Conservation (phyloP, 2,113 vertebrate genomes). For the Nanorana parkeri region DNA sequence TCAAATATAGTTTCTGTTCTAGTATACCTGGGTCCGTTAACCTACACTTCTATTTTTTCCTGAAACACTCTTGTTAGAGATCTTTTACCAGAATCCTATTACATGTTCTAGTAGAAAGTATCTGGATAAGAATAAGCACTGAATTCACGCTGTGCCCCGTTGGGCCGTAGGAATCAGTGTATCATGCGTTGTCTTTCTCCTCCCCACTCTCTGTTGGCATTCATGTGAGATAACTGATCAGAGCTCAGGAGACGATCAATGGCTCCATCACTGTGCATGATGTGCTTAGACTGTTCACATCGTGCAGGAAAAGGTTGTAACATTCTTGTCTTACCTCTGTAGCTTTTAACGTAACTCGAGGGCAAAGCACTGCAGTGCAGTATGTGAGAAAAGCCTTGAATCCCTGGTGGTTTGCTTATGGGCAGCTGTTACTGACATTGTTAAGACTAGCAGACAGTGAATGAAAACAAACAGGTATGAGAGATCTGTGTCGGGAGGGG, state of each 20-base stretch:
- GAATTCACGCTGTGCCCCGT: not conserved
- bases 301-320: slow-evolving; percentile 1
- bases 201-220: not conserved
- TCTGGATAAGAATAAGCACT: not conserved
- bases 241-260: slow-evolving; percentile 8
- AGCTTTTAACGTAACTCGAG: slow-evolving; percentile 36
- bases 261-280: not conserved
- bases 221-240: not conserved
- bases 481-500: not conserved
- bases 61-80: not conserved
- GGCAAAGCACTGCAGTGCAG: not conserved
- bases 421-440: not conserved
- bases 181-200: not conserved
- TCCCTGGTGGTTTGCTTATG: not conserved
- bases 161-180: not conserved
- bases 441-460: not conserved
- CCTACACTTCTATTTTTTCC: not conserved
- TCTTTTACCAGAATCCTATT: not conserved
- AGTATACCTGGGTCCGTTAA: no score
- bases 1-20: no score
- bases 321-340: not conserved
- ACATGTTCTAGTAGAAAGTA: not conserved
- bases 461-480: not conserved
- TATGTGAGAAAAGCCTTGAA: slow-evolving; percentile 3
- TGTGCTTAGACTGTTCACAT: slow-evolving; percentile 17